A percentile compares a stretch with the other conserved stretches of the same genome.
Evolutionary conservation across 2,113 vertebrate species (phyloP).

Genomic region (Pogona vitticeps): DNA sequence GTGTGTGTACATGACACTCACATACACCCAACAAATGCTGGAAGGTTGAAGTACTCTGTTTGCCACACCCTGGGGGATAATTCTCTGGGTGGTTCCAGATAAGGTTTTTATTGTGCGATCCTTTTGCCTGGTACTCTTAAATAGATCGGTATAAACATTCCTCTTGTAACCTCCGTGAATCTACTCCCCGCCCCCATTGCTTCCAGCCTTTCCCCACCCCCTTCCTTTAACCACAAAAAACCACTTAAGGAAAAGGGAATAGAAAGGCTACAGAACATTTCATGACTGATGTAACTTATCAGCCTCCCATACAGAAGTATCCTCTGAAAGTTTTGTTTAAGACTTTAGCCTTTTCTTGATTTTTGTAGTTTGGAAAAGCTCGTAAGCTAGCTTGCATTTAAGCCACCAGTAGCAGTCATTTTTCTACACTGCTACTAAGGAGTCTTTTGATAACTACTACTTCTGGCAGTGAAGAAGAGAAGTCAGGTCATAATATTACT

Average conservation of each 20-base stretch:
- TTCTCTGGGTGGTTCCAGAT: too few species aligned
- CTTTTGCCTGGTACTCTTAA: too few species aligned
- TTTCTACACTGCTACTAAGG: neutral
- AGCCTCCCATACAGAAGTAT: neutral
- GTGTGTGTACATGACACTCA: too few species aligned
- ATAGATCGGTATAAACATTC: too few species aligned
- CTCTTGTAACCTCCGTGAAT: too few species aligned
- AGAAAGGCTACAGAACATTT: neutral
- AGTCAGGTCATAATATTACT: slow-evolving; percentile 23
- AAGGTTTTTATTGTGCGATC: too few species aligned
- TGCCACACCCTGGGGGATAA: too few species aligned
- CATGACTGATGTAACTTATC: neutral
- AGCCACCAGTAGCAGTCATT: neutral
- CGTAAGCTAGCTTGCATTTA: neutral
- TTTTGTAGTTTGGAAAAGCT: neutral
- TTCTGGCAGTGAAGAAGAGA: slow-evolving; percentile 10
- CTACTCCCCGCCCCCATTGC: too few species aligned
- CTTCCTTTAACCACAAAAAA: neutral
- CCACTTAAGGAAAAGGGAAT: neutral
- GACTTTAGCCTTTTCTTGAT: accelerated
- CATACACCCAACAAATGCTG: neutral
- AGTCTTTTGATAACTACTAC: slow-evolving; percentile 24
- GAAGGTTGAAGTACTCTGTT: too few species aligned
- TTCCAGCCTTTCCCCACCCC: too few species aligned
- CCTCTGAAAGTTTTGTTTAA: neutral